Base-by-base conservation (phyloP, 2,888 invertebrate species). In the Polyommatus iphigenia region DNA sequence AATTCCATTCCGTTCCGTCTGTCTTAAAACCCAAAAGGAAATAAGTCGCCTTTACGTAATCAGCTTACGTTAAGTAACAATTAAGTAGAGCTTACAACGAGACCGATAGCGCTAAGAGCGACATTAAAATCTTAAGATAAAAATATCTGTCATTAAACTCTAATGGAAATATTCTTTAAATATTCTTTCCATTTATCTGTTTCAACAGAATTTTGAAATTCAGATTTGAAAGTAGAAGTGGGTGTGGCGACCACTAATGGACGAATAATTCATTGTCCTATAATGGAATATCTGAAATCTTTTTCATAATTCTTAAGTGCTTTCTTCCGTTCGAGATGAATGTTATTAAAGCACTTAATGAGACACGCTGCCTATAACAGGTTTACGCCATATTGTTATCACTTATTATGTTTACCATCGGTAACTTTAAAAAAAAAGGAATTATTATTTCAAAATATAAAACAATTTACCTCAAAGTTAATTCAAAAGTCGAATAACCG, bases 171-270 rank as follows among this genome's bases (percentile, higher is more conserved):
- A 88, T 87, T 87, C 85, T 85, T 87, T 87, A 83, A 84, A 86
- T 85, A 87, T 87, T 87, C 85, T 85, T 87, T 87, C 87, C 88
- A 88, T 89, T 90, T 86, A 87, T 88, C 86, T 87, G 87, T 87
- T 88, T 87, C 85, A 87, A 87, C 85, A 87, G 85, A 88, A 89
- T 89, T 88, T 87, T 83, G 88, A 87, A 87, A 85, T 88, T 87
- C 84, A 87, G 85, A 88, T 87, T 84, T 73, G 57, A 50, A 71
- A 71, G 71, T 50, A 73, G 80, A 83, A 81, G 82, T 81, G 82
- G 79, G 84, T 81, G 84, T 82, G 83, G 83, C 78, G 81, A 78
- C 81, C 87, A 86, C 87, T 89, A 90, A 89, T 87, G 88, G 88
- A 87, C 85, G 90, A 89, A 90, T 90, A 90, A 85, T 83, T 83